Conservation (phyloP, 2,113 vertebrate genomes). For the Phylloscopus whistleri region DNA sequence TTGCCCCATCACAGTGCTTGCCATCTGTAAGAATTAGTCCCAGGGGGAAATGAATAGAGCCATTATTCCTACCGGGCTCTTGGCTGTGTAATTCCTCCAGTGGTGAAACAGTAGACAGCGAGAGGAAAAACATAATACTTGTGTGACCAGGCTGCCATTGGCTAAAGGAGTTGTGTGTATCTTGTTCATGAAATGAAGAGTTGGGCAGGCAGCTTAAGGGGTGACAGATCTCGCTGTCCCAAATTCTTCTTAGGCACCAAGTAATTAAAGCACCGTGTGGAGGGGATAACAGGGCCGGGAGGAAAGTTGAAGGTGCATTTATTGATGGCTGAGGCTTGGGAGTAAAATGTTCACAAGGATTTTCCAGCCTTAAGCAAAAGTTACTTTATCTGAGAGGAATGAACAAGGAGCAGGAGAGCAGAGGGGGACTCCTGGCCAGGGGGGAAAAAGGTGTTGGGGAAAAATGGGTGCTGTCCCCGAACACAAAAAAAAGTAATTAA, state of each 20-base stretch:
- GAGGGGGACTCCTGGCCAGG: neutral
- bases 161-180: slow-evolving; percentile 30
- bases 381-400: slow-evolving; percentile 39
- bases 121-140: slow-evolving; percentile 76
- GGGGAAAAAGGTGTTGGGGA: neutral
- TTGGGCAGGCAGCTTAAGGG: slow-evolving; percentile 58
- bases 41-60: slow-evolving; percentile 70
- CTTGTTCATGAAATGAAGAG: slow-evolving; percentile 57
- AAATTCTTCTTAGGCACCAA: slow-evolving; percentile 31
- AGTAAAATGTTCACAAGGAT: slow-evolving; percentile 28
- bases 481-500: slow-evolving; percentile 40
- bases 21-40: slow-evolving; percentile 71
- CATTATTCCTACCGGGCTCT: slow-evolving; percentile 62
- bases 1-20: slow-evolving; percentile 62
- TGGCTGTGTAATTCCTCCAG: slow-evolving; percentile 65
- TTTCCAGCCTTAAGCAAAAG: slow-evolving; percentile 17
- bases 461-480: neutral
- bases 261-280: slow-evolving; percentile 53
- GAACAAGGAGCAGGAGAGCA: neutral
- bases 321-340: neutral
- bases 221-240: slow-evolving; percentile 42
- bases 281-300: neutral
- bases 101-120: slow-evolving; percentile 70
- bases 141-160: slow-evolving; percentile 71
- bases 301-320: neutral